A percentile compares a stretch with the other conserved stretches of the same genome.
These are phyloP conservation scores for Gibbula magus DNA, from an alignment of 2,888 invertebrate genomes.

Conservation along the genomic window DNA sequence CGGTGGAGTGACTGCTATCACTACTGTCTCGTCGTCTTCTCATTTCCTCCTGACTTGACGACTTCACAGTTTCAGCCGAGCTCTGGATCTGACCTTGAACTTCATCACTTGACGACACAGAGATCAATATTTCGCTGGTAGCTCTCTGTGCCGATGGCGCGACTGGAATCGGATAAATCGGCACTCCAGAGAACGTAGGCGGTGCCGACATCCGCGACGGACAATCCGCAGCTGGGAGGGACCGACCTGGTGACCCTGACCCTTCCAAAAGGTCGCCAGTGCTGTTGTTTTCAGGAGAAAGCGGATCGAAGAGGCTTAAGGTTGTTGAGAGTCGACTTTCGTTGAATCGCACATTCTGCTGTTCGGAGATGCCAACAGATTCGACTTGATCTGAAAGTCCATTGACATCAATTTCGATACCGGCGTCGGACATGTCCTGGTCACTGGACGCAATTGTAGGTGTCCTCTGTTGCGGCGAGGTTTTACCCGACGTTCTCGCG, in stretches of 20 bases:
- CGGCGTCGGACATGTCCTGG: not conserved
- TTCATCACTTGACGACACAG: constrained; percentile 2
- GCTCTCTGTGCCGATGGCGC: not conserved
- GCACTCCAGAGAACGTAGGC: not conserved
- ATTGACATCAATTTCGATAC: constrained; percentile 34
- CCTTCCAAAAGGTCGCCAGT: constrained; percentile 15
- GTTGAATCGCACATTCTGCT: constrained; percentile 68
- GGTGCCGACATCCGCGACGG: not conserved
- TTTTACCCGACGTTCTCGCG: not conserved
- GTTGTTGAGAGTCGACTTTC: constrained; percentile 66
- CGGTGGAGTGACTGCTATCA: constrained; percentile 53
- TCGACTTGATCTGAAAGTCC: constrained; percentile 39
- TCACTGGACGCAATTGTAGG: not conserved
- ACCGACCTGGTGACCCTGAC: not conserved
- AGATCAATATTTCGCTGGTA: constrained; percentile 13
- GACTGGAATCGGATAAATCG: not conserved
- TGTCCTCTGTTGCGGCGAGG: not conserved
- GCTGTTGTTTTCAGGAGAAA: constrained; percentile 29
- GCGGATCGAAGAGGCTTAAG: constrained; percentile 64
- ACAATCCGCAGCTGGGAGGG: not conserved
- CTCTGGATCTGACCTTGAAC: constrained; percentile 18
- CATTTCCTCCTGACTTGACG: not conserved
- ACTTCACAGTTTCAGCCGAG: not conserved
- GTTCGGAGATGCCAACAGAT: constrained; percentile 63
- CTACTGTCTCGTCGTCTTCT: constrained; percentile 44